These are phyloP conservation scores for Lithobates pipiens DNA, from an alignment of 2,797 vertebrate species.

Conservation along the genomic window DNA sequence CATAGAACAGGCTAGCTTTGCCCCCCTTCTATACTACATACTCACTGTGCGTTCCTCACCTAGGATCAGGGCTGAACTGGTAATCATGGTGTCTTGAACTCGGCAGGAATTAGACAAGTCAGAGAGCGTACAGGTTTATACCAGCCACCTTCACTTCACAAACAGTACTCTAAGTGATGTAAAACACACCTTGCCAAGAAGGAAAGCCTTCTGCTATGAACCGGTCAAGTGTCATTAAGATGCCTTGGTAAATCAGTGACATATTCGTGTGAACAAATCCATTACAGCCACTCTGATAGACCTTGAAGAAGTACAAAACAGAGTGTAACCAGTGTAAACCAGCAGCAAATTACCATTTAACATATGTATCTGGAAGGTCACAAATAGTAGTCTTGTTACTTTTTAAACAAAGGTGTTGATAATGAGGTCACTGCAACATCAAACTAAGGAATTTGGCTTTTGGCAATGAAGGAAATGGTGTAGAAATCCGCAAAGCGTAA, in stretches of 20 bases:
- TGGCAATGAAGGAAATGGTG: constrained; percentile 61
- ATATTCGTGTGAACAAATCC: constrained; percentile 67
- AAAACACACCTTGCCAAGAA: constrained; percentile 25
- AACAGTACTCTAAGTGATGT: not conserved
- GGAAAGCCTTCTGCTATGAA: constrained; percentile 17
- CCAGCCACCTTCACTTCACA: not conserved
- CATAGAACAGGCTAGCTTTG: not conserved
- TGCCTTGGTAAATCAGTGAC: constrained; percentile 75
- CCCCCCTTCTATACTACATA: not conserved
- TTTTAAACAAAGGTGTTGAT: constrained; percentile 85
- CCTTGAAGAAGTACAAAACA: constrained; percentile 67
- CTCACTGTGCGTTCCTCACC: constrained; percentile 36
- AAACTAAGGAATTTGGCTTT: constrained; percentile 71
- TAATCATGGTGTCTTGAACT: not conserved
- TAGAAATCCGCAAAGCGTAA: constrained; percentile 8
- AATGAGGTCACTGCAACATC: constrained; percentile 70
- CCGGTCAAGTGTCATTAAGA: constrained; percentile 33
- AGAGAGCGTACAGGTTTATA: not conserved
- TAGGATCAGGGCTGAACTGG: not conserved
- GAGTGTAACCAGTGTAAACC: constrained; percentile 73
- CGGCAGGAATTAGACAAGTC: not conserved
- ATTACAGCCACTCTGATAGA: constrained; percentile 60
- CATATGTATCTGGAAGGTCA: constrained; percentile 76
- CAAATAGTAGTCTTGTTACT: constrained; percentile 82
- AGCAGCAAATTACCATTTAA: constrained; percentile 70